These are phyloP conservation scores for Seriola aureovittata DNA, from an alignment of 2,113 vertebrate species.

Conservation along the genomic window DNA sequence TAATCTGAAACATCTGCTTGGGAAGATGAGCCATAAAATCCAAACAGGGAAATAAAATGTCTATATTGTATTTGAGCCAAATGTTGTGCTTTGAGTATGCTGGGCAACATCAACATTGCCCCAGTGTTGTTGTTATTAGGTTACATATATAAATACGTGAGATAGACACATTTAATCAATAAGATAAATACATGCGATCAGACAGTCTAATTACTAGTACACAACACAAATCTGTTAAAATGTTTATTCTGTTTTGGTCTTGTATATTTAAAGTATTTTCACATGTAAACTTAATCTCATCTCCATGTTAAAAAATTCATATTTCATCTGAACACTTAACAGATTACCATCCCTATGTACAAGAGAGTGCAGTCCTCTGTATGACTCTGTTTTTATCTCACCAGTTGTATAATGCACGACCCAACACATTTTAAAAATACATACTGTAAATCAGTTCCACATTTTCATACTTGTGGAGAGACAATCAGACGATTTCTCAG, in stretches of 20 bases:
- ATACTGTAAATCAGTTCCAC: constrained; percentile 41
- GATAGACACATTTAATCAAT: neutral
- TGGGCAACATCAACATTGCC: neutral
- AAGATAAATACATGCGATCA: constrained; percentile 26
- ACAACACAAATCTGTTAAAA: constrained; percentile 64
- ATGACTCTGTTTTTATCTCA: constrained; percentile 21
- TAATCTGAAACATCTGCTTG: constrained; percentile 10
- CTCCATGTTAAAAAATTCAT: constrained; percentile 50
- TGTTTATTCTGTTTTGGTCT: constrained; percentile 74
- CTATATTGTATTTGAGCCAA: neutral
- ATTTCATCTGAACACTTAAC: constrained; percentile 47
- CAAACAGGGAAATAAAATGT: neutral
- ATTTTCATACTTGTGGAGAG: constrained; percentile 20
- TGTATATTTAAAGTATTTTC: constrained; percentile 49
- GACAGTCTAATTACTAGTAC: constrained; percentile 21
- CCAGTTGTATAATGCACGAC: constrained; percentile 25
- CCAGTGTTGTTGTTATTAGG: neutral
- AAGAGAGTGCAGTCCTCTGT: constrained; percentile 18
- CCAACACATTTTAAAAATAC: constrained; percentile 48
- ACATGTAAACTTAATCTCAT: constrained; percentile 62
- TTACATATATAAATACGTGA: neutral
- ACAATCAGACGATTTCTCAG: constrained; percentile 17
- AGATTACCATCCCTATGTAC: constrained; percentile 44
- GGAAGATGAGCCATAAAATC: neutral
- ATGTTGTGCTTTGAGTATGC: neutral